phyloP scores from a whole-genome alignment of 2,113 vertebrate species.

The Pelmatolapia mariae region DNA sequence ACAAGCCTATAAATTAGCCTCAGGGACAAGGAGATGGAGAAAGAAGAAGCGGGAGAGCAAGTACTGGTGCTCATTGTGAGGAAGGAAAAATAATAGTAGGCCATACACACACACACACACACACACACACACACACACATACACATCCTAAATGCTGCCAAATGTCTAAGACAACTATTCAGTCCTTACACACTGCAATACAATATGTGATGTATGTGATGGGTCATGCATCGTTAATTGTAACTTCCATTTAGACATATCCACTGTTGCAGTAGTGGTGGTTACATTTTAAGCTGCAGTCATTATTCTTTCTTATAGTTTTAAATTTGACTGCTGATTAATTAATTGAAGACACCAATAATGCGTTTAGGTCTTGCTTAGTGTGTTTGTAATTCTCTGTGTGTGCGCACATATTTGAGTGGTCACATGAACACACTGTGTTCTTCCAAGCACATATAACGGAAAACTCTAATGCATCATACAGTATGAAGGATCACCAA shows the following conservation, averaged over 20 bases:
- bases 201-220: not conserved
- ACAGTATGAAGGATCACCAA: not conserved
- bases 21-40: slow-evolving; percentile 13
- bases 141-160: not conserved
- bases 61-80: not conserved
- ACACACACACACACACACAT: not conserved
- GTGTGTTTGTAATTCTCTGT: not conserved
- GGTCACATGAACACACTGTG: not conserved
- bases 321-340: not conserved
- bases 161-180: not conserved
- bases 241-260: not conserved
- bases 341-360: not conserved
- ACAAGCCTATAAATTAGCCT: slow-evolving; percentile 54
- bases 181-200: not conserved
- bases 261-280: not conserved
- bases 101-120: not conserved
- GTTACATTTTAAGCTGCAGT: not conserved
- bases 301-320: not conserved
- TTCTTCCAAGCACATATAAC: not conserved
- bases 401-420: not conserved
- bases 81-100: slow-evolving; percentile 7
- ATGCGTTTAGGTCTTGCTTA: not conserved
- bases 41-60: not conserved
- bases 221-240: not conserved
- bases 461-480: not conserved